Evolutionary conservation across 2,888 invertebrate genomes (phyloP), one percentile per base, ranked within the genome.

Genomic region (Papilio protenor): DNA sequence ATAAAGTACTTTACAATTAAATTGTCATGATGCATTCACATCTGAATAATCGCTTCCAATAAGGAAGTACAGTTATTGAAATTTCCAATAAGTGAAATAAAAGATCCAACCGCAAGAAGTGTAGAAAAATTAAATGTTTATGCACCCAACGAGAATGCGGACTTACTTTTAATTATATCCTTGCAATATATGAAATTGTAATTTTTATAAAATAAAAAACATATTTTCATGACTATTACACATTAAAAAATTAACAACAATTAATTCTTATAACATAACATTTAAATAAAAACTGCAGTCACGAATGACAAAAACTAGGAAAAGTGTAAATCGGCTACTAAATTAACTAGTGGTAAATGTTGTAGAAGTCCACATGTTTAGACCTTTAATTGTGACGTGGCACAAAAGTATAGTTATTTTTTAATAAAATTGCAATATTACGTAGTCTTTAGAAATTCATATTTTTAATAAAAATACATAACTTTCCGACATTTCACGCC

Each of bases 131-230:
- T 47, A 69, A 57, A 55, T 18, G 27, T 76, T 69, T 69, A 59
- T 76, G 10, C 71, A 64, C 10, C 12, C 21, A n/a, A 33, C 45
- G 45, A 76, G 72, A 76, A 72, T 76, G 72, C 76, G 72, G 76
- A 76, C 52, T 66, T 55, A 52, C 66, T 75, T 75, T 75, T 40
- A 18, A 64, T 52, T 76, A 52, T 33, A 40, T 40, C 76, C 64
- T 72, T 33, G 76, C 52, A 75, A 70, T 33, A 71, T 76, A 47
- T 76, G 49, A 12, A 59, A 61, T 71, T 52, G 8, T 18, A 71
- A 55, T 27, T 49, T 71, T 70, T 52, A 16, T 40, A 47, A n/a
- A 18, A 18, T 52, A 57, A 33, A 57, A 57, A 73, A 57, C 40
- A 73, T 57, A 59, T 57, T 10, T 40, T 8, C 40, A 69, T 45